Percentiles rank a stretch among this genome's conserved stretches.
phyloP scores from a whole-genome alignment of 1,140 invertebrate species.

The Euwallacea fornicatus region DNA sequence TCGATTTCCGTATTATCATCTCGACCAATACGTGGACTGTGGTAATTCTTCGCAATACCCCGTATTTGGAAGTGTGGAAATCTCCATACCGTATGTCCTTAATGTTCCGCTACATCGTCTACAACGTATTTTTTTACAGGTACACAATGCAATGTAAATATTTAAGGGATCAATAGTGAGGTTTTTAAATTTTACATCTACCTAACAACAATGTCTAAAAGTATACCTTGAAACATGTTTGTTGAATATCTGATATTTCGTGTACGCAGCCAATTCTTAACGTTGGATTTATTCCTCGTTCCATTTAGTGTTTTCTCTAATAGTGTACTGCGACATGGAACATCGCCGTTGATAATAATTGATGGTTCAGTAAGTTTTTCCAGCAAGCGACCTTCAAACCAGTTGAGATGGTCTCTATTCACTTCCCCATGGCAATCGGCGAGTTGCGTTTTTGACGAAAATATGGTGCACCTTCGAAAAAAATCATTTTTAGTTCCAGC shows the following conservation, averaged over 20 bases:
- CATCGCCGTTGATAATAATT: constrained; percentile 2
- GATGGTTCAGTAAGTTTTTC: constrained; percentile 11
- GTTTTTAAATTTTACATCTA: constrained; percentile 7
- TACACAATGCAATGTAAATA: background rate
- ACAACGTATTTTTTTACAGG: background rate
- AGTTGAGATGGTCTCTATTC: constrained; percentile 3
- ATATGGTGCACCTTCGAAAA: constrained; percentile 1
- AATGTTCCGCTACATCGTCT: background rate
- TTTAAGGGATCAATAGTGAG: background rate
- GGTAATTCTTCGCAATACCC: too few relatives aligned
- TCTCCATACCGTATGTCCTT: background rate
- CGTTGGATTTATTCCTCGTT: background rate
- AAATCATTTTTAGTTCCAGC: constrained; percentile 5
- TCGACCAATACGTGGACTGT: too few relatives aligned
- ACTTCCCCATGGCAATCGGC: constrained; percentile 2
- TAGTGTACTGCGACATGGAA: constrained; percentile 14
- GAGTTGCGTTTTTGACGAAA: constrained; percentile 18
- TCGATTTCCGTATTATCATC: too few relatives aligned
- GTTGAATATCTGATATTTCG: background rate
- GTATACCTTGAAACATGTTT: background rate
- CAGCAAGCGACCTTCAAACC: constrained; percentile 13
- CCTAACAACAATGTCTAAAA: constrained; percentile 12
- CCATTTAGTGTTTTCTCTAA: constrained; percentile 4
- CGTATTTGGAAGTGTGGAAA: background rate
- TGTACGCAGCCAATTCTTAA: constrained; percentile 7